Evolutionary conservation across 2,113 vertebrate species (phyloP).

Genomic region (Callipepla californica): DNA sequence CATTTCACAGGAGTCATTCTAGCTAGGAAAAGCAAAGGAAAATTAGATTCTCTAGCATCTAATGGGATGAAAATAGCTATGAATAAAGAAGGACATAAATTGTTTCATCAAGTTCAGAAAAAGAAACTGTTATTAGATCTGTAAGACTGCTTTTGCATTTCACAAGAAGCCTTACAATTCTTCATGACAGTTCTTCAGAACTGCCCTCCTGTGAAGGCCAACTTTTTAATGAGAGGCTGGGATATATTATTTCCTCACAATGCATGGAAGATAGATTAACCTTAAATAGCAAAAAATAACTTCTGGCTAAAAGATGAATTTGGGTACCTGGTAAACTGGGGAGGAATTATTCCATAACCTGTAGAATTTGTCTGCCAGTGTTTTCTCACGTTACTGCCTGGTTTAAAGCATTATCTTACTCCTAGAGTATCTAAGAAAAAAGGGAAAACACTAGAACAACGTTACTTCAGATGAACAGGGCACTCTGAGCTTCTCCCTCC

Average conservation of each 20-base stretch:
- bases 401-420: neutral
- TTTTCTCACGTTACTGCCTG: neutral
- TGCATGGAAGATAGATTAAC: neutral
- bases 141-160: neutral
- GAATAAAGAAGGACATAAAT: neutral
- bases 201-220: neutral
- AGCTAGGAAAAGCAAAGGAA: slow-evolving; percentile 1
- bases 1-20: neutral
- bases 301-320: slow-evolving; percentile 13
- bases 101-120: neutral
- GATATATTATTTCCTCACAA: neutral
- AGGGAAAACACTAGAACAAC: neutral
- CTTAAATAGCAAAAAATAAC: neutral
- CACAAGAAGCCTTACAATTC: neutral
- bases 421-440: neutral
- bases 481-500: neutral
- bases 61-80: neutral
- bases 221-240: neutral
- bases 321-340: neutral
- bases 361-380: neutral
- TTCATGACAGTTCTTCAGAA: neutral
- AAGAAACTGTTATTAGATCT: neutral
- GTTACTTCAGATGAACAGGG: neutral
- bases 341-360: neutral
- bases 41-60: slow-evolving; percentile 1